Conservation (phyloP, 2,888 invertebrate genomes). For the Heliconius erato region DNA sequence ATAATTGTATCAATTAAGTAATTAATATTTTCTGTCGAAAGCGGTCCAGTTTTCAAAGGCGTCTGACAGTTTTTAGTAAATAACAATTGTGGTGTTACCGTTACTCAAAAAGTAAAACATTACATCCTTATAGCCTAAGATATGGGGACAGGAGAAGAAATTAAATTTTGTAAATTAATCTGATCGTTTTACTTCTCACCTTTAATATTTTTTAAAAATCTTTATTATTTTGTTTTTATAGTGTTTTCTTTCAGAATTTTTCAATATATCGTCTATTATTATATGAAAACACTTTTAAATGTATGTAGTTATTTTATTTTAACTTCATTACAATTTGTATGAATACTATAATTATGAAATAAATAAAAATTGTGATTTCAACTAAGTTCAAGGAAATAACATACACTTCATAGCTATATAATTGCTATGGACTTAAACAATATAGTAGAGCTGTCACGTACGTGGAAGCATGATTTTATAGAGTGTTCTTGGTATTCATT, state of each 20-base stretch:
- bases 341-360: no score
- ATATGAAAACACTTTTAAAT: no score
- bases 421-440: not conserved
- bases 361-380: not conserved
- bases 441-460: not conserved
- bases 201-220: not conserved
- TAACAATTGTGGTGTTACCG: conserved; percentile 83
- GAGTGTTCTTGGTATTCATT: no score
- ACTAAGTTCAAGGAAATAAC: not conserved
- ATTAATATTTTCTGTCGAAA: not conserved
- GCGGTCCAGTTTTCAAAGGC: conserved; percentile 32
- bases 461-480: no score
- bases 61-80: conserved; percentile 62
- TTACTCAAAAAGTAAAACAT: conserved; percentile 75
- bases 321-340: no score
- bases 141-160: conserved; percentile 78
- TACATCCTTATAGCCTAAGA: conserved; percentile 79
- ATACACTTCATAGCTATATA: not conserved
- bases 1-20: not conserved
- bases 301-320: no score
- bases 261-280: not conserved
- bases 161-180: conserved; percentile 83
- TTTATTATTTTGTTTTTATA: not conserved
- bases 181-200: conserved; percentile 63
- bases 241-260: not conserved